A percentile compares a stretch with the other conserved stretches of the same genome.
Evolutionary conservation across 2,797 vertebrate species (phyloP).

Genomic region (Hoplostethus mediterraneus): DNA sequence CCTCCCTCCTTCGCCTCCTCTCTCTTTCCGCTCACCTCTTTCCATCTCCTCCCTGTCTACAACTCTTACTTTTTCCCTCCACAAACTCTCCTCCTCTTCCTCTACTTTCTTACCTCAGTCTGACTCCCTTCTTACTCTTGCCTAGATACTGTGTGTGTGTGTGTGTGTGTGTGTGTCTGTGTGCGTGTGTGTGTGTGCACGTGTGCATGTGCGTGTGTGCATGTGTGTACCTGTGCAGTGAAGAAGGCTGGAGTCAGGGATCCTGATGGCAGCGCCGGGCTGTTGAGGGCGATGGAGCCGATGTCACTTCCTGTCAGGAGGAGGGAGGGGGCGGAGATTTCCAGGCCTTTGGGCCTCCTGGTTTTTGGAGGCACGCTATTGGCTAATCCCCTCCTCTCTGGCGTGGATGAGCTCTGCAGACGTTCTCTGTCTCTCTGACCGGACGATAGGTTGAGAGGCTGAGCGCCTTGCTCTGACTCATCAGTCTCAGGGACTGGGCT

Average conservation of each 20-base stretch:
- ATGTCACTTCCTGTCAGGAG: constrained; percentile 91
- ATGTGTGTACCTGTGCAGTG: constrained; percentile 88
- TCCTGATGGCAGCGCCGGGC: constrained; percentile 92
- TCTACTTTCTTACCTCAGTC: too few species aligned
- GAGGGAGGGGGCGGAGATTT: constrained; percentile 90
- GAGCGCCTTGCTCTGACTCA: constrained; percentile 59
- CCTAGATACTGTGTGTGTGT: not conserved
- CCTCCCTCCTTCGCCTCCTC: not conserved
- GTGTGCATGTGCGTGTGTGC: constrained; percentile 14
- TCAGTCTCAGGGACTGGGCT: constrained; percentile 81
- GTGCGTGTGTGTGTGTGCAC: constrained; percentile 31
- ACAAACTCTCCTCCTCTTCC: constrained; percentile 9
- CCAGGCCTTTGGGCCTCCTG: constrained; percentile 92
- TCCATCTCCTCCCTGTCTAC: constrained; percentile 63
- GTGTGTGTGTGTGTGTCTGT: constrained; percentile 2
- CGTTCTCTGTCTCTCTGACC: constrained; percentile 88
- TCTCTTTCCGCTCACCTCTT: constrained; percentile 68
- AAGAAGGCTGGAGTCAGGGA: constrained; percentile 94
- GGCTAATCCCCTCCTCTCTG: constrained; percentile 66
- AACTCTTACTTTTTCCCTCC: constrained; percentile 46
- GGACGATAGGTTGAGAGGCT: constrained; percentile 92
- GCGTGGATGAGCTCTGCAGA: constrained; percentile 42
- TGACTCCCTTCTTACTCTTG: not conserved
- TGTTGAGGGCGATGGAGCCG: constrained; percentile 93
- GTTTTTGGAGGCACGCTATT: constrained; percentile 84